These are phyloP conservation scores for Heterohyrax brucei DNA, from an alignment of 2,797 vertebrate species.

Conservation along the genomic window DNA sequence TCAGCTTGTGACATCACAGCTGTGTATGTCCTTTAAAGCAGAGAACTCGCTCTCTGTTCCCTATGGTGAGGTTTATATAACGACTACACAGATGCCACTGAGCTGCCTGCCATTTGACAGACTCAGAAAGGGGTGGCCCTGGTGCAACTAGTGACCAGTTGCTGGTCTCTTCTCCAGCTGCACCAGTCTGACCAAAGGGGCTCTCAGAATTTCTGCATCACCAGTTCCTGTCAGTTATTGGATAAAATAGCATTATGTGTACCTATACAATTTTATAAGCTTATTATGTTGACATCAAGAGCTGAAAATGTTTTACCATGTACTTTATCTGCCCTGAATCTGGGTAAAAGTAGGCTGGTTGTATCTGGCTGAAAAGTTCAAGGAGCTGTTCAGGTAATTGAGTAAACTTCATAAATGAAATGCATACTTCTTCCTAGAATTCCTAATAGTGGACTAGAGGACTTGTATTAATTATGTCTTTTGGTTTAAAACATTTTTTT, in stretches of 20 bases:
- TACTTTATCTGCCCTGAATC: constrained; percentile 11
- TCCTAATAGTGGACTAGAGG: background rate
- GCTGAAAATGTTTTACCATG: constrained; percentile 63
- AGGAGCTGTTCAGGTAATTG: constrained; percentile 85
- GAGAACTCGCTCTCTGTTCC: constrained; percentile 83
- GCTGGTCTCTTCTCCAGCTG: constrained; percentile 74
- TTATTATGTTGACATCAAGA: constrained; percentile 87
- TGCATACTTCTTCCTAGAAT: constrained; percentile 13
- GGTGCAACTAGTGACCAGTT: constrained; percentile 76
- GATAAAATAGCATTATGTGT: constrained; percentile 88
- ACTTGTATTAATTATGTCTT: constrained; percentile 43
- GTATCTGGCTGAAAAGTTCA: constrained; percentile 81
- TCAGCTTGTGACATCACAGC: constrained; percentile 92
- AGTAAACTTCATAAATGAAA: constrained; percentile 36
- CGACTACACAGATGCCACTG: constrained; percentile 88
- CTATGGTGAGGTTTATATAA: constrained; percentile 88
- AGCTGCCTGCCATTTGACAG: constrained; percentile 87
- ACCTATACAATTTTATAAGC: constrained; percentile 87
- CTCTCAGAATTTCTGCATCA: constrained; percentile 86
- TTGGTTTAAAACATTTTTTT: background rate
- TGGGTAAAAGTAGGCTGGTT: constrained; percentile 80
- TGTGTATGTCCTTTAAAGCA: constrained; percentile 88
- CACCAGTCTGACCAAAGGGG: constrained; percentile 77
- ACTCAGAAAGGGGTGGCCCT: constrained; percentile 81
- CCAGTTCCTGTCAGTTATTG: constrained; percentile 84